Conservation (phyloP, 2,797 vertebrate species). For the Rhinophrynus dorsalis region DNA sequence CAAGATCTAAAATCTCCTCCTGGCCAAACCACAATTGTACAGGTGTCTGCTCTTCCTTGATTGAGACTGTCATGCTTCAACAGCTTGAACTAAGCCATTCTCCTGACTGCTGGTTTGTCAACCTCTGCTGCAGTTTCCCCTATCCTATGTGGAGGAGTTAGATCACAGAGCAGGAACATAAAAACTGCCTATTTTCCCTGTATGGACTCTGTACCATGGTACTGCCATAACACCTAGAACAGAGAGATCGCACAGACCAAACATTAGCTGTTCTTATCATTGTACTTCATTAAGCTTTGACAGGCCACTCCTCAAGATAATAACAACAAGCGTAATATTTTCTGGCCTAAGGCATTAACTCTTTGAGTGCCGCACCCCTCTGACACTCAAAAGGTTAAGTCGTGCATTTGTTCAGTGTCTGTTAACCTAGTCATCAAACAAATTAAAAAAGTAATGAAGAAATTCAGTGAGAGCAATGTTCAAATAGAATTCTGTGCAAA, state of each 20-base stretch:
- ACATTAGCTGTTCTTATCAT: conserved; percentile 1
- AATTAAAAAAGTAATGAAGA: too few species aligned
- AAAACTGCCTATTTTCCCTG: neutral
- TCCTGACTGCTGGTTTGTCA: neutral
- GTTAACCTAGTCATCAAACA: too few species aligned
- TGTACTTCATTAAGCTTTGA: neutral
- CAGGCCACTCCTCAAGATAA: neutral
- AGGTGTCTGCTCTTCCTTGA: neutral
- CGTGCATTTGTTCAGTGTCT: too few species aligned
- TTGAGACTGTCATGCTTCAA: conserved; percentile 1
- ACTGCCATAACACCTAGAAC: neutral
- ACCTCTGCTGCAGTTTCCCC: neutral
- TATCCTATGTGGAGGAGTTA: neutral
- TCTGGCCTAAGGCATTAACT: neutral
- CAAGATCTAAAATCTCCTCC: neutral
- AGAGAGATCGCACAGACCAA: neutral
- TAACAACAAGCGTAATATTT: neutral
- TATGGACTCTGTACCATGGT: neutral
- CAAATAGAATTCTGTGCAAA: too few species aligned
- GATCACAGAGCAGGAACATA: neutral
- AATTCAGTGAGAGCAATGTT: too few species aligned
- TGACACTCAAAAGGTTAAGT: too few species aligned
- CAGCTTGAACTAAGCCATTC: neutral
- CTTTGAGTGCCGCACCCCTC: too few species aligned
- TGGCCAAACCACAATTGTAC: neutral